Conservation (phyloP, 2,797 vertebrate genomes). For the Thalassophryne amazonica region DNA sequence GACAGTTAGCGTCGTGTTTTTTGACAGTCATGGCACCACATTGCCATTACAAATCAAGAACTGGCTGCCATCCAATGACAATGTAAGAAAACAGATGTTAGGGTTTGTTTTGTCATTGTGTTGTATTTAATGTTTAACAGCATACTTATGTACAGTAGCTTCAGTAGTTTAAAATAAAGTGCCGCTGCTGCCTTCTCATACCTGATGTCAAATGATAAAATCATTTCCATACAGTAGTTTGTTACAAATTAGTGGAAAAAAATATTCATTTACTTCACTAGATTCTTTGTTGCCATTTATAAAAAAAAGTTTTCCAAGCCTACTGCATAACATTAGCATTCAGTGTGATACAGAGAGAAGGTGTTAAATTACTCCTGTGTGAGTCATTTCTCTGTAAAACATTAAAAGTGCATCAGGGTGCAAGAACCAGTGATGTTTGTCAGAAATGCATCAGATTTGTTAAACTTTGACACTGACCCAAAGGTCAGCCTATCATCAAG, state of each 20-base stretch:
- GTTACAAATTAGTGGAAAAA: no score
- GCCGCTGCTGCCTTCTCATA: constrained; percentile 5
- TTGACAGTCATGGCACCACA: no score
- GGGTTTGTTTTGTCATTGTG: no score
- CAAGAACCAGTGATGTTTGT: constrained; percentile 46
- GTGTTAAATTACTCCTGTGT: constrained; percentile 32
- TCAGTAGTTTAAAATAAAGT: constrained; percentile 4
- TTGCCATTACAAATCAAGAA: no score
- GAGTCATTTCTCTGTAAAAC: constrained; percentile 62
- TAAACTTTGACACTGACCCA: constrained; percentile 41
- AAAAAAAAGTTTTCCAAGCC: no score
- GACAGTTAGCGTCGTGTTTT: no score
- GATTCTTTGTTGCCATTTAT: no score
- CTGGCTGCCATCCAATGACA: no score
- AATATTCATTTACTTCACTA: no score
- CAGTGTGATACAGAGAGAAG: constrained; percentile 40
- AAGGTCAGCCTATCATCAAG: constrained; percentile 37
- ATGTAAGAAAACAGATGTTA: no score
- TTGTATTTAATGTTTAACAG: constrained; percentile 33
- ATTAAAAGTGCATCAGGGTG: constrained; percentile 57
- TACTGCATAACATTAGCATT: constrained; percentile 39
- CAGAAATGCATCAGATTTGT: constrained; percentile 49
- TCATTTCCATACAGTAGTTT: neutral
- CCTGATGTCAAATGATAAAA: neutral
- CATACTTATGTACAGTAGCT: constrained; percentile 2